Percentiles rank a stretch among this genome's conserved stretches.
Conservation (phyloP, 2,113 vertebrate species). For the Paradisaea rubra region DNA sequence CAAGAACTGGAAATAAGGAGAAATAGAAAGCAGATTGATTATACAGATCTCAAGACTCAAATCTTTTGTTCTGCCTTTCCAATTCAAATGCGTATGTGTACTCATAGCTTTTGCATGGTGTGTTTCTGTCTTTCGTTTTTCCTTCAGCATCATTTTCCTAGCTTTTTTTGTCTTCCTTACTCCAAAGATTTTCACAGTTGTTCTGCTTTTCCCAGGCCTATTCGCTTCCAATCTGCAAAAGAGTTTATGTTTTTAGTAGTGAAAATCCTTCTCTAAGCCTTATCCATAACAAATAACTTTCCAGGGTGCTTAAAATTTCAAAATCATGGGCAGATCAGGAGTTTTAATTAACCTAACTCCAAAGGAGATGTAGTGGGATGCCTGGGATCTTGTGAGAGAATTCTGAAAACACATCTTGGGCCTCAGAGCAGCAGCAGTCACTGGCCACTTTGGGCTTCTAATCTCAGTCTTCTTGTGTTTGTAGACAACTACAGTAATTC, state of each 20-base stretch:
- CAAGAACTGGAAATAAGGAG: neutral
- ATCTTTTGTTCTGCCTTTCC: neutral
- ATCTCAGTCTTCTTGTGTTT: neutral
- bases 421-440: neutral
- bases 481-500: neutral
- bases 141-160: neutral
- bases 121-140: neutral
- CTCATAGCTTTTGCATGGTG: neutral
- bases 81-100: neutral
- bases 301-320: neutral
- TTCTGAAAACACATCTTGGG: neutral
- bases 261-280: neutral
- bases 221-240: neutral
- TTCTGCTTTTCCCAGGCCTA: neutral
- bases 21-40: neutral
- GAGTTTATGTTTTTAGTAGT: neutral
- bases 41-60: neutral
- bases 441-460: neutral
- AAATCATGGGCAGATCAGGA: neutral
- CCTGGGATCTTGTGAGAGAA: neutral
- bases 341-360: neutral
- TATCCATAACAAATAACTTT: neutral
- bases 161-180: neutral
- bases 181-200: neutral
- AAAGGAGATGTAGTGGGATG: neutral